These are phyloP conservation scores for Gallinago jamesoni DNA, from an alignment of 2,113 vertebrate species.

Conservation along the genomic window DNA sequence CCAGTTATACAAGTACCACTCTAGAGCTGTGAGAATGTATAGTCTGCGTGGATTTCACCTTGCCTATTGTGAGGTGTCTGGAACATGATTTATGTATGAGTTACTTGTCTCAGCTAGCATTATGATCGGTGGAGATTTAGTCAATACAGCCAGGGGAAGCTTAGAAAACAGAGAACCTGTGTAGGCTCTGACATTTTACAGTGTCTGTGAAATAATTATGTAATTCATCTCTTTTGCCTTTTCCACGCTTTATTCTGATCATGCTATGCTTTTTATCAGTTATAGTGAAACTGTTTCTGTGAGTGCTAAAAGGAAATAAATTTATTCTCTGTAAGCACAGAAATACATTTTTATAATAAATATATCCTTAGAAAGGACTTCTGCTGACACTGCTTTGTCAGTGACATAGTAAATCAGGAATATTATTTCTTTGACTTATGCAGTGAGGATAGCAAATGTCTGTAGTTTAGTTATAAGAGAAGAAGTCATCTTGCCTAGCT, in stretches of 20 bases:
- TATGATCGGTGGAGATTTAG: neutral
- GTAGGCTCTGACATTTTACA: neutral
- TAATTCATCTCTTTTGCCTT: neutral
- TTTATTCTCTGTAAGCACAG: neutral
- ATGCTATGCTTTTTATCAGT: neutral
- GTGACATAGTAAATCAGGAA: neutral
- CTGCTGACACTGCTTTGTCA: neutral
- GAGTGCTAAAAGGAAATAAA: neutral
- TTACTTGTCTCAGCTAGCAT: neutral
- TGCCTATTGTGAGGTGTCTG: neutral
- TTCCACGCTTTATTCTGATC: neutral
- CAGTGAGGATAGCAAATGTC: neutral
- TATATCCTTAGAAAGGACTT: neutral
- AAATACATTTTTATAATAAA: neutral
- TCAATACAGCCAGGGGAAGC: neutral
- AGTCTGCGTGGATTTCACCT: neutral
- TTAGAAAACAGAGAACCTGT: neutral
- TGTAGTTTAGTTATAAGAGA: neutral
- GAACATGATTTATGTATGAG: neutral
- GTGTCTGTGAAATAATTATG: neutral
- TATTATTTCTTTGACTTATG: neutral
- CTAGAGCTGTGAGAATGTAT: neutral
- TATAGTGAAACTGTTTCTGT: neutral
- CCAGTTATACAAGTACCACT: neutral
- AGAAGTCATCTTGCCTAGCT: neutral